phyloP scores from a whole-genome alignment of 2,888 invertebrate genomes.

The Fabriciana adippe region DNA sequence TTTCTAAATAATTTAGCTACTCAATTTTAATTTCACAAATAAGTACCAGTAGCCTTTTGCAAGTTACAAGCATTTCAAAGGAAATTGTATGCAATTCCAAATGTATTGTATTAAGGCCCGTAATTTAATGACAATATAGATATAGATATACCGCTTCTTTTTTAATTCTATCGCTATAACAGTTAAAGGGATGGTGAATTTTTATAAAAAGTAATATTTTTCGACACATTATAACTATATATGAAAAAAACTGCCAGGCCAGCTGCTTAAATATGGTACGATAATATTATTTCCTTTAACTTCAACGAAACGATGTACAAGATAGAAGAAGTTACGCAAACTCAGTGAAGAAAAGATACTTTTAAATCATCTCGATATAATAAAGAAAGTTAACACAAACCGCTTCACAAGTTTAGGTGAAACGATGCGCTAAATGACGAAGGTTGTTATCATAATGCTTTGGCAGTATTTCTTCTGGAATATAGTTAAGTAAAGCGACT shows the following conservation, averaged over 20 bases:
- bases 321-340: constrained; percentile 14
- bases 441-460: constrained; percentile 11
- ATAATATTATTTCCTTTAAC: constrained; percentile 5
- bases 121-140: no score
- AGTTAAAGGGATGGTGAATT: no score
- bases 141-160: no score
- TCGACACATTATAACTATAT: no score
- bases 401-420: constrained; percentile 6
- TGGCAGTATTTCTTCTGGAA: constrained; percentile 10
- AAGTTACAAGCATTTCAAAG: no score
- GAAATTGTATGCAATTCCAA: no score
- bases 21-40: no score
- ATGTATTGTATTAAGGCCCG: no score
- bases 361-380: constrained; percentile 33
- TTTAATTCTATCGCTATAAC: no score
- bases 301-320: constrained; percentile 2
- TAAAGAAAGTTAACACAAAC: constrained; percentile 31
- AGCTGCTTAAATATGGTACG: background rate
- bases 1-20: no score
- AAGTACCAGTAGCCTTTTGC: no score
- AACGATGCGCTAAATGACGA: constrained; percentile 16
- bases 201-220: no score
- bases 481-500: background rate
- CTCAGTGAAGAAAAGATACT: constrained; percentile 24
- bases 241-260: background rate